A percentile compares a stretch with the other conserved stretches of the same genome.
phyloP scores from a whole-genome alignment of 2,113 vertebrate species.

The Microcebus griseorufus region DNA sequence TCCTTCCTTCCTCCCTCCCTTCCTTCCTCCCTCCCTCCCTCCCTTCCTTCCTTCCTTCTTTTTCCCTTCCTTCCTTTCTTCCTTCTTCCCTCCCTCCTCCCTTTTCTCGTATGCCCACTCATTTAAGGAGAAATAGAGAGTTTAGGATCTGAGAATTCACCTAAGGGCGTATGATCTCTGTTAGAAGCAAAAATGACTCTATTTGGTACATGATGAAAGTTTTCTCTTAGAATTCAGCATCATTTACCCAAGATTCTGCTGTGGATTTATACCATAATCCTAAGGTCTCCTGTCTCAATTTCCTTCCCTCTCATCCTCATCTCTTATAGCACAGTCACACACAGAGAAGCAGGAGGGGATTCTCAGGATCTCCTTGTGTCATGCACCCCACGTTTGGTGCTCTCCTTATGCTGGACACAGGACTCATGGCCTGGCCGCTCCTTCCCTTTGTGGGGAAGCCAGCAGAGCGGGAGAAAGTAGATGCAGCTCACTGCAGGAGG shows the following conservation, averaged over 20 bases:
- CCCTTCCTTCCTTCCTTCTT: constrained; percentile 68
- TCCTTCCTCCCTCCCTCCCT: constrained; percentile 21
- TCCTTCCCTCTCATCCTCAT: background rate
- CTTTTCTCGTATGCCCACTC: constrained; percentile 75
- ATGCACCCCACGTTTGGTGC: no score
- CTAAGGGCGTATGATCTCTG: constrained; percentile 73
- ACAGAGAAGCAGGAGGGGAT: background rate
- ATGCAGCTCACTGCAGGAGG: background rate
- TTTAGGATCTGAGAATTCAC: constrained; percentile 71
- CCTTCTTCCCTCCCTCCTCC: background rate
- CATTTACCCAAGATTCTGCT: background rate
- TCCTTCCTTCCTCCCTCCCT: background rate
- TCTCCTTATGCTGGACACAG: background rate
- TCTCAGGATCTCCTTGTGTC: background rate
- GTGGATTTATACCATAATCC: background rate
- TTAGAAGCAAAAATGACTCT: constrained; percentile 80
- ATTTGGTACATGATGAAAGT: constrained; percentile 75
- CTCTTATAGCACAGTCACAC: background rate
- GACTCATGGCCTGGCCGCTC: background rate
- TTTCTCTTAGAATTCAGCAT: constrained; percentile 67
- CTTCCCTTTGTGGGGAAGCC: background rate
- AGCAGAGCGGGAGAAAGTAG: background rate
- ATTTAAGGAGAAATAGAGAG: constrained; percentile 82
- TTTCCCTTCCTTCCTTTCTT: background rate
- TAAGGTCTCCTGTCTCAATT: background rate